phyloP scores from a whole-genome alignment of 2,113 vertebrate species.

The Hemichromis elongatus region DNA sequence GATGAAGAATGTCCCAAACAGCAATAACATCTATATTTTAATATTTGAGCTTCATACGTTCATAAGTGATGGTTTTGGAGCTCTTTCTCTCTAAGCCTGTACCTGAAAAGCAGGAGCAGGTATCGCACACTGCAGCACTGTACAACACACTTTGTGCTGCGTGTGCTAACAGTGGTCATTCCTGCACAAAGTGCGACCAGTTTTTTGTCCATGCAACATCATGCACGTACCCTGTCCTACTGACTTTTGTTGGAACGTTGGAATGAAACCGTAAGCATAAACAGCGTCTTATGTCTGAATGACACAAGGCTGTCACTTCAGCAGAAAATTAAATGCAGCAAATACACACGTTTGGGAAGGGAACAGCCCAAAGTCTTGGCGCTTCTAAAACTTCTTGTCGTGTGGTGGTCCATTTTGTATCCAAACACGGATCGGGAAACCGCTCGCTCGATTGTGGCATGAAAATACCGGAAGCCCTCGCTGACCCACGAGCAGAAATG shows the following conservation, averaged over 20 bases:
- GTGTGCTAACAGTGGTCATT: background rate
- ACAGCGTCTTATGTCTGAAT: background rate
- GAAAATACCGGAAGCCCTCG: background rate
- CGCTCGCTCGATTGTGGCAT: background rate
- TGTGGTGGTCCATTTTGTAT: rapidly evolving
- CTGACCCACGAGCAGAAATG: conserved; percentile 29
- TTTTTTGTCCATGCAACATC: background rate
- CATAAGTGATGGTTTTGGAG: no score
- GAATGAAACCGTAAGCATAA: background rate
- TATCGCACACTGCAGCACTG: background rate
- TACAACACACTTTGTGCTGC: background rate
- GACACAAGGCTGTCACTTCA: background rate
- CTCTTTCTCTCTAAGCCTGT: background rate
- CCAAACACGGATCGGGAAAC: background rate
- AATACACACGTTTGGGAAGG: background rate
- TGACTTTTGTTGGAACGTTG: background rate
- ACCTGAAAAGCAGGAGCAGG: background rate
- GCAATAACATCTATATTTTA: background rate
- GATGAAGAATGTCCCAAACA: background rate
- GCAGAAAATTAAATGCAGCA: background rate
- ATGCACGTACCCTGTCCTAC: background rate
- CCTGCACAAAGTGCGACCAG: background rate
- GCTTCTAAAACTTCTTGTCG: background rate
- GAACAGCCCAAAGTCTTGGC: background rate
- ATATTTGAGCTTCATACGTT: background rate